A percentile compares a stretch with the other conserved stretches of the same genome.
Conservation (phyloP, 1,140 invertebrate species). For the Drosophila bipectinata region DNA sequence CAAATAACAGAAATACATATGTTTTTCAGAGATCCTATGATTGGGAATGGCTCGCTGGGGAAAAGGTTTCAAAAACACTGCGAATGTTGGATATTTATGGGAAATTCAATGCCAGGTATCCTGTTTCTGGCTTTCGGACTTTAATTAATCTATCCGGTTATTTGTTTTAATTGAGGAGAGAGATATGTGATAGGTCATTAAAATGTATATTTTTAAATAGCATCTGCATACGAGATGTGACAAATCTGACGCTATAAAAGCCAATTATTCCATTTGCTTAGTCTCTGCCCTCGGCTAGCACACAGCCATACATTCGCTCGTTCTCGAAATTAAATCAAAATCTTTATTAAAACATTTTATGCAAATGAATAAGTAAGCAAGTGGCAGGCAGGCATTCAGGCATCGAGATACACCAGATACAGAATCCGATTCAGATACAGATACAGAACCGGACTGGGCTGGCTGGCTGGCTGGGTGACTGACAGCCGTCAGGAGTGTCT, state of each 20-base stretch:
- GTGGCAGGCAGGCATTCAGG: slow-evolving; percentile 17
- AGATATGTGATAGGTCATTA: background rate
- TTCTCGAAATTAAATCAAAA: slow-evolving; percentile 67
- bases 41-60: slow-evolving; percentile 9
- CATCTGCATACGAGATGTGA: slow-evolving; percentile 36
- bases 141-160: slow-evolving; percentile 4
- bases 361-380: slow-evolving; percentile 77
- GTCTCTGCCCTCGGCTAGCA: slow-evolving; percentile 14
- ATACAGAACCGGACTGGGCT: background rate
- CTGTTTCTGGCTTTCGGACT: background rate
- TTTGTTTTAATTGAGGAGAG: background rate
- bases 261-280: slow-evolving; percentile 49
- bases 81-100: slow-evolving; percentile 1
- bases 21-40: background rate
- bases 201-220: slow-evolving; percentile 1
- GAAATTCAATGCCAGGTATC: background rate
- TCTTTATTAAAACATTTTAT: slow-evolving; percentile 77
- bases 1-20: slow-evolving; percentile 9
- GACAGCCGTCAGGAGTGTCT: slow-evolving; percentile 15
- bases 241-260: slow-evolving; percentile 44
- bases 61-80: slow-evolving; percentile 1
- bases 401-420: background rate
- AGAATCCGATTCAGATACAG: background rate
- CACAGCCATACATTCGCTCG: slow-evolving; percentile 14
- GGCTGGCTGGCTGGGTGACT: slow-evolving; percentile 1